Evolutionary conservation across 2,113 vertebrate genomes (phyloP), one percentile per base, ranked within the genome.

Genomic region (Cebus imitator): DNA sequence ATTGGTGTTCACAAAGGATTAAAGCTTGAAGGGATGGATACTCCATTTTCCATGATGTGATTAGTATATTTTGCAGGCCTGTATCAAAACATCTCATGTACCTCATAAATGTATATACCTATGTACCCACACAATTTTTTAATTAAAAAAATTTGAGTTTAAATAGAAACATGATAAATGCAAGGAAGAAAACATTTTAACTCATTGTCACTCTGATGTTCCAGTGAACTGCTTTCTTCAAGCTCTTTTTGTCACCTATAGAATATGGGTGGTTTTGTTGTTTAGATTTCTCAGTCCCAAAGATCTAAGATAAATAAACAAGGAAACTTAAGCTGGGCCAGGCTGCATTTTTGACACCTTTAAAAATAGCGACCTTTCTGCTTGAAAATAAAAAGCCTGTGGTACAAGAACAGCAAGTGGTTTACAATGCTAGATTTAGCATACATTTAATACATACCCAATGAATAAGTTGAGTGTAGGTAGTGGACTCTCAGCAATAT

Each of bases 281-380:
- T 45, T 64, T 58, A 30, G 4, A 30, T 58, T 90, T 90, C 16
- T 92, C 30, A 81, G 35, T 82, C 50, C 45, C 82, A 2, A 87
- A 90, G 75, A 80, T 17, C 4, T 16, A 92, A 43, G 40, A 68
- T 87, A 80, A 90, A 97, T 20, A 90, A 82, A 91, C 27, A 91
- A 73, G 72, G 18, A 6, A 78, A 81, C 72, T 83, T 18, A 82
- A 64, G 57, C 32, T 48, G 25, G 11, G 75, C 11, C 5, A 55
- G 61, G 61, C 25, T 79, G 43, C 14, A 57, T 48, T 94, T 90
- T 4, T 94, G 91, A 86, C 43, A 58, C 5, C 52, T 84, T 40
- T 92, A 73, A 96, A 84, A 80, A 16, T n/a, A 81, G 83, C 64
- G 43, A 66, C 6, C 20, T 81, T 94, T 97, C 66, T 94, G 35